phyloP scores from a whole-genome alignment of 2,888 invertebrate species.

The Erannis defoliaria region DNA sequence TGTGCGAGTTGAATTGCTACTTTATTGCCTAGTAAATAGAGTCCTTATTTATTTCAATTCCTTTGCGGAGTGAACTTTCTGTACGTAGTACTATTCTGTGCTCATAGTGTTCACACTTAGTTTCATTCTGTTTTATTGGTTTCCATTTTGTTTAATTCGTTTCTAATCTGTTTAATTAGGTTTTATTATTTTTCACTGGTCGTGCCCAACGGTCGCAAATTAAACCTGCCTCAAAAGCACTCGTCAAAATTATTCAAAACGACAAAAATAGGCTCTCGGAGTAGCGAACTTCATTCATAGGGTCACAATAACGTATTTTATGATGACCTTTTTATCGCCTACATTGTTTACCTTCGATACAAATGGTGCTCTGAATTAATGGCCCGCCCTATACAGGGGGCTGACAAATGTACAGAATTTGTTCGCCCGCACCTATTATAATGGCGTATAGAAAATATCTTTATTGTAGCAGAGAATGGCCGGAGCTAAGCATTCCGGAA shows the following conservation, averaged over 20 bases:
- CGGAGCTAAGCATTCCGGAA: slow-evolving; percentile 25
- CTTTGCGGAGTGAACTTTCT: too few species aligned
- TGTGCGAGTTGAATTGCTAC: too few species aligned
- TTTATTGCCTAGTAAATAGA: too few species aligned
- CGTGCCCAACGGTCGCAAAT: too few species aligned
- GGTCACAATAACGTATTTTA: slow-evolving; percentile 53
- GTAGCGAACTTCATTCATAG: slow-evolving; percentile 42
- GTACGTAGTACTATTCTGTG: too few species aligned
- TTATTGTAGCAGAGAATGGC: slow-evolving; percentile 20
- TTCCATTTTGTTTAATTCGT: too few species aligned
- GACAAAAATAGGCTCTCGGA: slow-evolving; percentile 14
- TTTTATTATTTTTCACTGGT: too few species aligned
- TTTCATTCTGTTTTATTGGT: too few species aligned
- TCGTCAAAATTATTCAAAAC: slow-evolving; percentile 16
- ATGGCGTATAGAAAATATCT: slow-evolving; percentile 27
- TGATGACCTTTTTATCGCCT: slow-evolving; percentile 63
- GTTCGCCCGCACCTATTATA: slow-evolving; percentile 48
- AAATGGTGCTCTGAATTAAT: slow-evolving; percentile 68
- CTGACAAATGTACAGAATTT: slow-evolving; percentile 73
- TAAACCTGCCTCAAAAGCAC: not conserved
- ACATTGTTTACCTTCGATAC: slow-evolving; percentile 70
- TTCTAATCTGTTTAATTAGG: too few species aligned
- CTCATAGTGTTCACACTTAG: too few species aligned
- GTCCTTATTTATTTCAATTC: too few species aligned
- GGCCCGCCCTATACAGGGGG: slow-evolving; percentile 57